phyloP scores from a whole-genome alignment of 2,888 invertebrate genomes.

The Plebejus melissa region DNA sequence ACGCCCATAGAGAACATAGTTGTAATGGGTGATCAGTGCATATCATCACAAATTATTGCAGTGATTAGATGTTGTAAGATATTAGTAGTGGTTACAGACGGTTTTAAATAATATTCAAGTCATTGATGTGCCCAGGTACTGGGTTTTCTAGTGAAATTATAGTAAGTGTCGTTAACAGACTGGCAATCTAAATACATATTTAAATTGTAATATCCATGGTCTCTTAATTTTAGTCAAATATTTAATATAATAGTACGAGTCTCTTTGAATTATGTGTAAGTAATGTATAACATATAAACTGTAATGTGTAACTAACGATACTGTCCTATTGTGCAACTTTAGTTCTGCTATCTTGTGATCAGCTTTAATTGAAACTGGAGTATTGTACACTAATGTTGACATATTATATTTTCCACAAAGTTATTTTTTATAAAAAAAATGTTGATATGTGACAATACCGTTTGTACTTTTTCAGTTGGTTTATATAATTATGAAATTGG shows the following conservation, averaged over 20 bases:
- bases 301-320: conserved; percentile 60
- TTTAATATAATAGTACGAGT: conserved; percentile 78
- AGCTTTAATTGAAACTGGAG: conserved; percentile 73
- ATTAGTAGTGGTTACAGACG: conserved; percentile 76
- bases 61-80: conserved; percentile 78
- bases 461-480: conserved; percentile 60
- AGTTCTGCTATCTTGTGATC: conserved; percentile 76
- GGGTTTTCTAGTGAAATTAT: conserved; percentile 74
- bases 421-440: conserved; percentile 74
- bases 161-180: conserved; percentile 75
- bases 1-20: conserved; percentile 62
- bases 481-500: conserved; percentile 50
- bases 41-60: conserved; percentile 78
- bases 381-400: conserved; percentile 68
- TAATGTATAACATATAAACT: conserved; percentile 70
- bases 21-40: conserved; percentile 74
- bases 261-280: conserved; percentile 71
- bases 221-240: conserved; percentile 78
- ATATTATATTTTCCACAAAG: conserved; percentile 67
- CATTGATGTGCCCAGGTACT: conserved; percentile 73
- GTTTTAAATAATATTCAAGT: conserved; percentile 73
- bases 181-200: conserved; percentile 76
- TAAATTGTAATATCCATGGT: conserved; percentile 74
- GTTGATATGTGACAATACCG: conserved; percentile 75
- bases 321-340: conserved; percentile 74